Base-by-base conservation (phyloP, 1,140 invertebrate species). In the Anadara kagoshimensis region DNA sequence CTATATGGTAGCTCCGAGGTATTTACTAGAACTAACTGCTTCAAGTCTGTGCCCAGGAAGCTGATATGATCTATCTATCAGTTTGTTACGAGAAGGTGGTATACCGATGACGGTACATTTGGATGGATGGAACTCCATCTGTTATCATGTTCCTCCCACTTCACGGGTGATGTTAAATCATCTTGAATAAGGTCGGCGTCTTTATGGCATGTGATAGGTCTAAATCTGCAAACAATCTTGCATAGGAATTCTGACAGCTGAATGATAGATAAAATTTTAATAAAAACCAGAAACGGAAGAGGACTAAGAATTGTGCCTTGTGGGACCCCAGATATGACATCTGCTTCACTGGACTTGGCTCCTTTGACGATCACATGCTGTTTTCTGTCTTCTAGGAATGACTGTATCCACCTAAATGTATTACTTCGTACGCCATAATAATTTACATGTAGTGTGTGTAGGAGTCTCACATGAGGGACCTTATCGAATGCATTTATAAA, bases 271-370 rank as follows among this genome's bases (percentile, higher is more conserved):
- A 49, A 29, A n/a, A n/a, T n/a, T n/a, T 65, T 26, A 63, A 61
- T 63, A 45, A 53, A 49, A 24, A 11, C 62, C 20, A 68, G 29
- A 47, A 54, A 74, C 49, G 57, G 58, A 47, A 64, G 69, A 54
- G 59, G 18, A 56, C 54, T 26, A 12, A 57, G 5, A 5, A 57
- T 26, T 24, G 54, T 57, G 22, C 54, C 54, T 8, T 7, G 24
- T 20, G 54, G n/a, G 18, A 57, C 24, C 29, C 54, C 54, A 5
- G 54, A 57, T 5, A 26, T 26, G 5, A 57, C 54, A 5, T 57
- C 5, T 7, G 29, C 22, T 24, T 5, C 22, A 26, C 29, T 26
- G 16, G 54, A 57, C n/a, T 57, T 22, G 54, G 24, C 22, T 4
- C 22, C 22, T 57, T 57, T 26, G 29, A n/a, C n/a, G n/a, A n/a